Conservation (phyloP, 2,888 invertebrate species). For the Agrotis clavis region DNA sequence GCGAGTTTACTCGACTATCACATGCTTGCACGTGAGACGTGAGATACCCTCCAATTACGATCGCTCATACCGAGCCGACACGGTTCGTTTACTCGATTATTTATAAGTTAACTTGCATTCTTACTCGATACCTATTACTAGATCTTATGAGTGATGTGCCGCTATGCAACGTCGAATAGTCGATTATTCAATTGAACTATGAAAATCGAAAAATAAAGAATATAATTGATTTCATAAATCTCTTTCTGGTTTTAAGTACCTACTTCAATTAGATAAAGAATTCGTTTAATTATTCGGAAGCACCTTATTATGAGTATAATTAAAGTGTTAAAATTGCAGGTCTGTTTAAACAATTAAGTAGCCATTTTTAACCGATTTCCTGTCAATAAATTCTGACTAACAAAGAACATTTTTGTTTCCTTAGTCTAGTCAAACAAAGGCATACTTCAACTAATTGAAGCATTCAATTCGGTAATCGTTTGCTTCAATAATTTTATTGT, state of each 20-base stretch:
- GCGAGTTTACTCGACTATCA: constrained; percentile 40
- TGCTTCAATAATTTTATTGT: background rate
- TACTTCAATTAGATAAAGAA: constrained; percentile 12
- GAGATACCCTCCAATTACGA: constrained; percentile 58
- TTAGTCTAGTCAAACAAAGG: constrained; percentile 29
- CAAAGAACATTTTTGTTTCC: constrained; percentile 37
- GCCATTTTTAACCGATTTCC: constrained; percentile 27
- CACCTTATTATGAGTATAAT: constrained; percentile 22
- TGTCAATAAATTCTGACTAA: constrained; percentile 30
- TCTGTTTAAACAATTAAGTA: constrained; percentile 24
- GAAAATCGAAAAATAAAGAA: constrained; percentile 25
- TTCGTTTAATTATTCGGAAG: constrained; percentile 31
- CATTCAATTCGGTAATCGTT: background rate
- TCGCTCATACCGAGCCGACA: constrained; percentile 55
- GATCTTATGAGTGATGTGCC: constrained; percentile 45
- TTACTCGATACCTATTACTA: constrained; percentile 36
- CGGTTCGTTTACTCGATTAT: constrained; percentile 60
- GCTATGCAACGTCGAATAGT: constrained; percentile 32
- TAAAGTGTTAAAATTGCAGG: constrained; percentile 21
- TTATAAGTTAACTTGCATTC: constrained; percentile 61
- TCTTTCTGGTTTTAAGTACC: constrained; percentile 14
- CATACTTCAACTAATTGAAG: constrained; percentile 26
- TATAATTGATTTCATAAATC: constrained; percentile 36
- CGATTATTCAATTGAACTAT: constrained; percentile 33
- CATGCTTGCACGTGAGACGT: constrained; percentile 41